A percentile compares a stretch with the other conserved stretches of the same genome.
These are phyloP conservation scores for Megaceryle alcyon DNA, from an alignment of 2,797 vertebrate genomes.

Conservation along the genomic window DNA sequence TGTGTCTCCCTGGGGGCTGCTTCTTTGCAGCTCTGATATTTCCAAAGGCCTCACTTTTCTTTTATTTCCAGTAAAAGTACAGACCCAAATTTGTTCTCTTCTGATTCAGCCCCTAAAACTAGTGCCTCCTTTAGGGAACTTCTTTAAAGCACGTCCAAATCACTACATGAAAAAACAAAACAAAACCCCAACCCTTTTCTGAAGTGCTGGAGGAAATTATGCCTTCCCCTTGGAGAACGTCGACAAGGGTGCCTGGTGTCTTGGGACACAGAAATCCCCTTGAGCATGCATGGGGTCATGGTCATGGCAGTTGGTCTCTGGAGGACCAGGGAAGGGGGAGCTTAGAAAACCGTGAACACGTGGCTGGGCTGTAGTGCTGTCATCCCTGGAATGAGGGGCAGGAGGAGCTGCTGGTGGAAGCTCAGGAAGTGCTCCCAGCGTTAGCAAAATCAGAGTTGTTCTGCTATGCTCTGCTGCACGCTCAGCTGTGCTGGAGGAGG, in stretches of 20 bases:
- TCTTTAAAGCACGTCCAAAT: not conserved
- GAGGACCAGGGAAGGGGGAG: not conserved
- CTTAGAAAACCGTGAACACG: not conserved
- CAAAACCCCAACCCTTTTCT: not conserved
- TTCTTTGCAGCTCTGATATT: not conserved
- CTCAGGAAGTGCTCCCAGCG: not conserved
- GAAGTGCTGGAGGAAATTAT: not conserved
- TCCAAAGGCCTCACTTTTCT: not conserved
- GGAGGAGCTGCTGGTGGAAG: not conserved
- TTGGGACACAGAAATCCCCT: not conserved
- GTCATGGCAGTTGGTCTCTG: not conserved
- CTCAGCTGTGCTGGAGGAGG: not conserved
- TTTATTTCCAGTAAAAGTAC: not conserved
- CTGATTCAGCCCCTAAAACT: not conserved
- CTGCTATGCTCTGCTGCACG: not conserved
- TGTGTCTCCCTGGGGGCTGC: accelerated
- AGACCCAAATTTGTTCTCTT: not conserved
- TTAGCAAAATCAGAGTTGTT: not conserved
- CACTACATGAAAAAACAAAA: not conserved
- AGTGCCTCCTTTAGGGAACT: not conserved
- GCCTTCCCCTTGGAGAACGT: not conserved
- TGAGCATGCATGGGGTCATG: accelerated
- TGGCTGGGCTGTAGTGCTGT: not conserved
- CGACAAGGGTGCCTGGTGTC: not conserved
- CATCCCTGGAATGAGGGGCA: not conserved